Evolutionary conservation across 1,140 invertebrate species (phyloP), one percentile per base, ranked within the genome.

Genomic region (Leptopilina clavipes): DNA sequence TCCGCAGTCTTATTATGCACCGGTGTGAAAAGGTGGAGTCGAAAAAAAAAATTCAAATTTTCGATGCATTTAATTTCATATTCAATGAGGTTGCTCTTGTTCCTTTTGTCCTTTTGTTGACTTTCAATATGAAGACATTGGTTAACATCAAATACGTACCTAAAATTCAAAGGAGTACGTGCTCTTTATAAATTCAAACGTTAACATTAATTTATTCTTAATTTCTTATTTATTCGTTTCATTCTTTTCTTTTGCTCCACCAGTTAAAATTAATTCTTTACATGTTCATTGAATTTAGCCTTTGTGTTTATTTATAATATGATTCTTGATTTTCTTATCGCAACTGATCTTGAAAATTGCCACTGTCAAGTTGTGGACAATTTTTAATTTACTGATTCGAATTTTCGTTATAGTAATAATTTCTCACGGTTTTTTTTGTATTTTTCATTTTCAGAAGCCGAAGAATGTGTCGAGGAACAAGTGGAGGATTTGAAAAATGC

Each of bases 381-480:
- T n/a, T n/a, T n/a, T n/a, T n/a, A n/a, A n/a, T n/a, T n/a, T n/a
- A n/a, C n/a, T n/a, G n/a, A n/a, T n/a, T n/a, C n/a, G n/a, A n/a
- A n/a, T n/a, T n/a, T n/a, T n/a, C n/a, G n/a, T n/a, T n/a, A n/a
- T n/a, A n/a, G n/a, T n/a, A n/a, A n/a, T n/a, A n/a, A n/a, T n/a
- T n/a, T n/a, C n/a, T n/a, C n/a, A n/a, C n/a, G n/a, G n/a, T n/a
- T n/a, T n/a, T n/a, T n/a, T n/a, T 70, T 59, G 18, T 48, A 77
- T 65, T 18, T 19, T 83, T 56, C 40, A 71, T 18, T 83, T 85
- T 22, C 78, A 84, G 84, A 83, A 70, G 79, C 77, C 9, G 82
- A 81, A 48, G 14, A 56, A 22, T 73, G 45, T 70, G 43, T 73
- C 25, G 73, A 75, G 19, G 71, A 83, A 52, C 78, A 76, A 76